Base-by-base conservation (phyloP, 2,113 vertebrate species). In the Oncorhynchus kisutch region DNA sequence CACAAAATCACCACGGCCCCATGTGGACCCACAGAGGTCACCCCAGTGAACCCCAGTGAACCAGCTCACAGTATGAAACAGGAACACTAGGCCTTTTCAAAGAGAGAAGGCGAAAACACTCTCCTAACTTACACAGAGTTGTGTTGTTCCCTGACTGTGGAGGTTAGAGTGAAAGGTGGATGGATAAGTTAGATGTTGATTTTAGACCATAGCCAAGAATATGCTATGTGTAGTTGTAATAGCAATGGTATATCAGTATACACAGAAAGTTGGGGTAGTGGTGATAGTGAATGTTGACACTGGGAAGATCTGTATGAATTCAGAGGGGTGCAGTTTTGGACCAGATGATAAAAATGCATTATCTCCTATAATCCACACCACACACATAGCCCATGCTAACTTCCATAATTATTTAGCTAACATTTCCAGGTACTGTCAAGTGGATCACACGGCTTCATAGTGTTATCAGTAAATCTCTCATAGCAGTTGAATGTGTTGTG, bases 1-100 rank as follows among this genome's bases (percentile, higher is more conserved):
- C 78, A 78, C 80, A 79, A 84, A 89, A 85, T 90, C 88, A 86
- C 64, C 84, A 48, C 77, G 80, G 77, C 83, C 87, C 82, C 79
- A 84, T 60, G 80, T 78, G 76, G 59, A 73, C 78, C 71, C 67
- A 73, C 74, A 54, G 74, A 76, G 79, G 82, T 79, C 81, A 79
- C 76, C 62, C 70, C 72, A 83, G 80, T 76, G 71, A 85, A 81
- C 78, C 79, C 39, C 8, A 39, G 39, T 57, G 54, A 67, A 31
- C 24, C 25, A 80, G 80, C 83, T 48, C 74, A 67, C 75, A 79
- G 72, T 78, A 70, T 82, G 76, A 77, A 12, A 34, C 71, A 12
- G 18, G 60, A 80, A 70, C 14, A 5, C 68, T 20, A 51, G 4
- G 20, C 31, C 25, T 62, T 72, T 62, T 73, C 54, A 60, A 12